A percentile compares a stretch with the other conserved stretches of the same genome.
Evolutionary conservation across 2,797 vertebrate genomes (phyloP).

Genomic region (Rhabdophis nuchalis): DNA sequence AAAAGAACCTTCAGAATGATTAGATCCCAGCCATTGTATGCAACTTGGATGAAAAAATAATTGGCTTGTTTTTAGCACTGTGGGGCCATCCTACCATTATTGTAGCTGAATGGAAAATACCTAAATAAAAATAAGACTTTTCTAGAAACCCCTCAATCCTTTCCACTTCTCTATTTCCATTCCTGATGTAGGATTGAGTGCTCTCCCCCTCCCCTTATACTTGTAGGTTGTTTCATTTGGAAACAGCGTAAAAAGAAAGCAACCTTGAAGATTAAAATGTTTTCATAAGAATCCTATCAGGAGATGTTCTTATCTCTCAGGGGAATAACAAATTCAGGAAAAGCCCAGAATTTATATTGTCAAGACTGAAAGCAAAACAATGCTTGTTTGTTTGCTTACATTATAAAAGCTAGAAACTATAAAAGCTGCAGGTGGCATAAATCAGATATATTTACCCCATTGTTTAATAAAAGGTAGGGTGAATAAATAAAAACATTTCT

Average conservation of each 20-base stretch:
- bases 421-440: not conserved
- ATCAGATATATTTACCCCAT: not conserved
- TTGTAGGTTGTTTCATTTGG: slow-evolving; percentile 17
- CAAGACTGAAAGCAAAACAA: not conserved
- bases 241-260: slow-evolving; percentile 9
- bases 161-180: not conserved
- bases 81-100: not conserved
- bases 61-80: slow-evolving; percentile 3
- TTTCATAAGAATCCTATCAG: not conserved
- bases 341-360: not conserved
- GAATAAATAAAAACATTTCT: not conserved
- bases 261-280: slow-evolving; percentile 17
- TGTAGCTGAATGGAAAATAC: not conserved
- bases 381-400: not conserved
- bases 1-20: not conserved
- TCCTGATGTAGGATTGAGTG: not conserved
- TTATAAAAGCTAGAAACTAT: not conserved
- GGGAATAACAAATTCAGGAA: not conserved
- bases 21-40: not conserved
- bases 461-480: not conserved
- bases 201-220: not conserved
- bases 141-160: not conserved
- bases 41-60: not conserved
- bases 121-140: not conserved
- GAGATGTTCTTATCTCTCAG: slow-evolving; percentile 5